Percentiles rank a stretch among this genome's conserved stretches.
These are phyloP conservation scores for Reticulitermes lucifugus DNA, from an alignment of 2,888 invertebrate species.

Conservation along the genomic window DNA sequence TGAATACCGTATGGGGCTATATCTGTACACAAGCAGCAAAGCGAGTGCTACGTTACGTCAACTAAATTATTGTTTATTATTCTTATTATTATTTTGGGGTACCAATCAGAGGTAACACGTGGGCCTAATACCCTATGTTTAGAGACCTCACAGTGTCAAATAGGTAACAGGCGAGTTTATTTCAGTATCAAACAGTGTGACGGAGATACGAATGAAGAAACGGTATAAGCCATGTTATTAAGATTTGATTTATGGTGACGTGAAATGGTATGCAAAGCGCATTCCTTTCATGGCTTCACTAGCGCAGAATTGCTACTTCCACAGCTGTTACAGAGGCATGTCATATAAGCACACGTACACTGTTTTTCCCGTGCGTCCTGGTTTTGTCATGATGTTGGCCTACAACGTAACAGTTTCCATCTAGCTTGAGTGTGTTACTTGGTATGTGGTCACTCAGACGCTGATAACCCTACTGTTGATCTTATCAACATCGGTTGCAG, in stretches of 20 bases:
- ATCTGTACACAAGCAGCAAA: not conserved
- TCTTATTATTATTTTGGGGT: not conserved
- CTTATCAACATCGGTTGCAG: too few relatives aligned
- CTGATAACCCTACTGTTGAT: too few relatives aligned
- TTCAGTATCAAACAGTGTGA: slow-evolving; percentile 15
- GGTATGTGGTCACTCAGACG: too few relatives aligned
- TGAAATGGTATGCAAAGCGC: slow-evolving; percentile 50
- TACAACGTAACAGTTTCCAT: too few relatives aligned
- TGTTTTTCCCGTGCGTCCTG: not conserved
- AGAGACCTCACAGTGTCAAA: not conserved
- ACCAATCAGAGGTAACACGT: not conserved
- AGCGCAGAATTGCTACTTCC: slow-evolving; percentile 35
- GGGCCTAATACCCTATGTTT: not conserved
- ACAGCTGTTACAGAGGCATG: slow-evolving; percentile 2
- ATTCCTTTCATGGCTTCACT: slow-evolving; percentile 46
- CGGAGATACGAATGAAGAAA: slow-evolving; percentile 9
- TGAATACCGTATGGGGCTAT: not conserved
- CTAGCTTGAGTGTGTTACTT: too few relatives aligned
- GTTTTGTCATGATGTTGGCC: not conserved
- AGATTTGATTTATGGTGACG: slow-evolving; percentile 50
- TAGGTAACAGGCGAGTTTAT: not conserved
- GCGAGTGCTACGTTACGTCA: not conserved
- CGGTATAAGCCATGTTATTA: slow-evolving; percentile 44
- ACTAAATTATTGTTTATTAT: too few relatives aligned
- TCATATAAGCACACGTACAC: not conserved